Evolutionary conservation across 2,888 invertebrate species (phyloP).

Genomic region (Kryphioiulus occultus): DNA sequence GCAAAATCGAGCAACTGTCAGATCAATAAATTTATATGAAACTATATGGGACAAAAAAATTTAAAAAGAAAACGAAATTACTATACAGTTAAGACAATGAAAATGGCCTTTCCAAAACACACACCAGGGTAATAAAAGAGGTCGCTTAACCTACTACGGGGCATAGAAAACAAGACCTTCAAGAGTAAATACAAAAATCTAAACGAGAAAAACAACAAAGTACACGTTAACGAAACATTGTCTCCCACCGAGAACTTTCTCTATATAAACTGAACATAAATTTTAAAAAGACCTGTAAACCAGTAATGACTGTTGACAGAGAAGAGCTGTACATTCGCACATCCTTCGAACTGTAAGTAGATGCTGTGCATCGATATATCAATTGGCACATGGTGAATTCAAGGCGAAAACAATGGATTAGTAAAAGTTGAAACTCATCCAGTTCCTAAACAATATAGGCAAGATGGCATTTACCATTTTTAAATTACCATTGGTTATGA

Average conservation of each 20-base stretch:
- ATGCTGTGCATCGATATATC: background rate
- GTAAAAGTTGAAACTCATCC: background rate
- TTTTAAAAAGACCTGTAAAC: background rate
- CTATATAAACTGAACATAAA: background rate
- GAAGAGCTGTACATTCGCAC: background rate
- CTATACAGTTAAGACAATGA: background rate
- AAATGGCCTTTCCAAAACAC: background rate
- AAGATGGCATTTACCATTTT: background rate
- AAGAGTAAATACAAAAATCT: background rate
- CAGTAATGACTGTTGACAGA: background rate
- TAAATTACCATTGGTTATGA: background rate
- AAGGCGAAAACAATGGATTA: background rate
- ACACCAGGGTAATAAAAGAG: background rate
- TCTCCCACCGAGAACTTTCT: background rate
- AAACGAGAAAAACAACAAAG: background rate
- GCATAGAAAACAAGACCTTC: background rate
- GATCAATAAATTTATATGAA: background rate
- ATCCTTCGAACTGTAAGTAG: background rate
- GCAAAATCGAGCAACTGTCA: background rate
- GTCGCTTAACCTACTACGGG: background rate
- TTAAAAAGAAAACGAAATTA: background rate
- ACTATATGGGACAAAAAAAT: background rate
- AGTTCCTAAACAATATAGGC: background rate
- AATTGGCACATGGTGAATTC: conserved; percentile 23
- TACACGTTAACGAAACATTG: conserved; percentile 12